A percentile compares a stretch with the other conserved stretches of the same genome.
Evolutionary conservation across 2,888 invertebrate species (phyloP).

Genomic region (Orgyia antiqua): DNA sequence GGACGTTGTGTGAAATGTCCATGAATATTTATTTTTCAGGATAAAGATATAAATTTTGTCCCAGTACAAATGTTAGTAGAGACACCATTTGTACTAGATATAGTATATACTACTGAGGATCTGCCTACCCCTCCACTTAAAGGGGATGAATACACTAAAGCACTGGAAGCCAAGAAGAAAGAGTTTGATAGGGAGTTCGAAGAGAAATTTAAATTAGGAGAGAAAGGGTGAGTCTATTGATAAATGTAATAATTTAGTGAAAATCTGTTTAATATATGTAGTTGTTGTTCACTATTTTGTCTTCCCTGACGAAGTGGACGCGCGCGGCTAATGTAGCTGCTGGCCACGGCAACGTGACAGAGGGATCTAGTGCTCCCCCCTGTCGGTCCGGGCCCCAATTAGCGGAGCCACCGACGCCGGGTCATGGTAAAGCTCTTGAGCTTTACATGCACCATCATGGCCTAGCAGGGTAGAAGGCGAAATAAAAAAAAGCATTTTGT

Average conservation of each 20-base stretch:
- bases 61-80: conserved; percentile 87
- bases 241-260: background rate
- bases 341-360: no score
- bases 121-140: conserved; percentile 70
- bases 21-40: conserved; percentile 35
- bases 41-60: conserved; percentile 83
- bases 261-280: background rate
- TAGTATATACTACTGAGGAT: conserved; percentile 89
- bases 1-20: no score
- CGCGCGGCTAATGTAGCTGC: no score
- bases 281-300: no score
- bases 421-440: no score
- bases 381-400: no score
- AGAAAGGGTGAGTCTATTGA: conserved; percentile 82
- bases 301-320: no score
- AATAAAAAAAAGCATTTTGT: no score
- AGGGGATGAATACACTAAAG: conserved; percentile 82
- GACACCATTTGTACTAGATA: conserved; percentile 89
- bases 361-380: no score
- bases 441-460: no score
- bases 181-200: conserved; percentile 90
- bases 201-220: conserved; percentile 83
- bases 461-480: no score
- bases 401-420: no score
- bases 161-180: conserved; percentile 77